Base-by-base conservation (phyloP, 2,888 invertebrate species). In the Hedya salicella region DNA sequence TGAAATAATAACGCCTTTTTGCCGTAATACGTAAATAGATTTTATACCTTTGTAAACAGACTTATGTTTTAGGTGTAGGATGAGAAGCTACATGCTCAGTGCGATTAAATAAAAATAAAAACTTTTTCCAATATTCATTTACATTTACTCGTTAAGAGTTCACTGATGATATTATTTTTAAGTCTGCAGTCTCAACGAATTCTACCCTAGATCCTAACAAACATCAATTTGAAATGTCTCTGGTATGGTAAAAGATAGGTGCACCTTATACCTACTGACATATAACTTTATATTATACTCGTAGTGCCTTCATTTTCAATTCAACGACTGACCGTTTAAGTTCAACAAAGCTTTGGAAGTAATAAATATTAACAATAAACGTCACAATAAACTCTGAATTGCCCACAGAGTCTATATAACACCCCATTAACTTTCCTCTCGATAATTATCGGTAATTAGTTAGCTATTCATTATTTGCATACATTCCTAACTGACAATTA, bases 1-100 rank as follows among this genome's bases (percentile, higher is more conserved):
- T 61, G 50, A 61, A 52, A 44, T 61, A 30, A 61, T 57, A 32
- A 57, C 57, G 44, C 57, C 57, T 57, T 44, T 61, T 52, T 52
- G 6, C 42, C 30, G n/a, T 16, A 25, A 16, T 30, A 16, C 16
- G 42, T 44, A 56, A 56, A 56, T 56, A 56, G 56, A 56, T 30
- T n/a, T n/a, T n/a, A n/a, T n/a, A n/a, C n/a, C n/a, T n/a, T n/a
- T n/a, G n/a, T n/a, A n/a, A n/a, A n/a, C n/a, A n/a, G n/a, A n/a
- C n/a, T n/a, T n/a, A n/a, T n/a, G n/a, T n/a, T n/a, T n/a, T n/a
- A n/a, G n/a, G n/a, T n/a, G n/a, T n/a, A n/a, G n/a, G n/a, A n/a
- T n/a, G n/a, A n/a, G n/a, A n/a, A n/a, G n/a, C n/a, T n/a, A n/a
- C n/a, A n/a, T n/a, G n/a, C n/a, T n/a, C n/a, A n/a, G n/a, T n/a